A percentile compares a stretch with the other conserved stretches of the same genome.
phyloP scores from a whole-genome alignment of 2,888 invertebrate genomes.

The Argyresthia goedartella region DNA sequence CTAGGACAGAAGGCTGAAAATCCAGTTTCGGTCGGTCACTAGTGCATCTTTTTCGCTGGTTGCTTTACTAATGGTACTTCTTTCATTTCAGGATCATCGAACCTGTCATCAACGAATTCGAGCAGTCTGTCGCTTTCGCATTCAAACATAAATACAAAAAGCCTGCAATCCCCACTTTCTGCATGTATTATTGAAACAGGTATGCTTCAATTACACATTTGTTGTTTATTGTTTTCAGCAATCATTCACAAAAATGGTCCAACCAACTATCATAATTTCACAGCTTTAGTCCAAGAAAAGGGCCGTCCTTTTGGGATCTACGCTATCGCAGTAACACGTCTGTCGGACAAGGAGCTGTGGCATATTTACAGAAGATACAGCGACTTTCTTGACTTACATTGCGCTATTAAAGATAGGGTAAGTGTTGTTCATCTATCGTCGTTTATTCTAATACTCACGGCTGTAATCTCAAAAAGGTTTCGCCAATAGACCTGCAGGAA shows the following conservation, averaged over 20 bases:
- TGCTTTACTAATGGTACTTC: background rate
- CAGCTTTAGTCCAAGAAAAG: conserved; percentile 84
- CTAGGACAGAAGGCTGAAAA: no score
- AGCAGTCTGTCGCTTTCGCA: conserved; percentile 50
- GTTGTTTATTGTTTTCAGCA: no score
- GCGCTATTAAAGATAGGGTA: conserved; percentile 81
- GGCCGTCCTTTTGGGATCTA: conserved; percentile 91
- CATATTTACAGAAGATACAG: conserved; percentile 94
- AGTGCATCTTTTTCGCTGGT: background rate
- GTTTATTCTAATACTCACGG: background rate
- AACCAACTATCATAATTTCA: conserved; percentile 9
- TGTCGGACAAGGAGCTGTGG: conserved; percentile 83
- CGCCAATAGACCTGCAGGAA: background rate
- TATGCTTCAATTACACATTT: conserved; percentile 20
- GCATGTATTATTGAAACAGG: conserved; percentile 78
- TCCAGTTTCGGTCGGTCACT: background rate
- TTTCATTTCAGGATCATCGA: conserved; percentile 41
- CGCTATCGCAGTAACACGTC: conserved; percentile 83
- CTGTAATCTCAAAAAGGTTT: background rate
- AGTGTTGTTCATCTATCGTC: conserved; percentile 5
- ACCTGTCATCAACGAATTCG: conserved; percentile 36
- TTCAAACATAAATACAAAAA: conserved; percentile 54
- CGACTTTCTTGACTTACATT: conserved; percentile 92
- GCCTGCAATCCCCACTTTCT: conserved; percentile 50
- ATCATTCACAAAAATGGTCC: background rate